Percentiles rank a stretch among this genome's conserved stretches.
Evolutionary conservation across 2,888 invertebrate species (phyloP).

Genomic region (Drosophila sordidapex): DNA sequence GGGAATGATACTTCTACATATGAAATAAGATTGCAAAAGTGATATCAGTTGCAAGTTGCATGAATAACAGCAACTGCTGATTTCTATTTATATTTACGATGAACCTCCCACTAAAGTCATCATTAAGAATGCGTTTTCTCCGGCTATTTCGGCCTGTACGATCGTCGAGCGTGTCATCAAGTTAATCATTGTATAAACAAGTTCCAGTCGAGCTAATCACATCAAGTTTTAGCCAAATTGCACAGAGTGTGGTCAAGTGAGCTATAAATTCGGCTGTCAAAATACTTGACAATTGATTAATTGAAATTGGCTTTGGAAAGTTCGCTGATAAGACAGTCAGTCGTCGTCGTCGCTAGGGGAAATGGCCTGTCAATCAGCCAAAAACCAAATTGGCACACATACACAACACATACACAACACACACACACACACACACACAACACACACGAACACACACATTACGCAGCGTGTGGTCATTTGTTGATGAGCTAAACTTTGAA

Average conservation of each 20-base stretch:
- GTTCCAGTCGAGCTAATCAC: conserved; percentile 30
- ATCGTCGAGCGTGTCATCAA: neutral
- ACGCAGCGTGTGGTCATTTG: conserved; percentile 64
- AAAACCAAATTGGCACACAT: conserved; percentile 46
- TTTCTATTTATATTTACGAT: neutral
- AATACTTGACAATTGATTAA: conserved; percentile 80
- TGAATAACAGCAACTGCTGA: neutral
- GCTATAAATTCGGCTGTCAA: conserved; percentile 79
- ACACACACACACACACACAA: conserved; percentile 22
- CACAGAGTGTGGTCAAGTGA: conserved; percentile 40
- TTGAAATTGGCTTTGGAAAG: conserved; percentile 78
- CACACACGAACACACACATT: conserved; percentile 21
- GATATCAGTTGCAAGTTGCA: neutral
- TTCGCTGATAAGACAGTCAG: conserved; percentile 63
- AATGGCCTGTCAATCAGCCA: conserved; percentile 73
- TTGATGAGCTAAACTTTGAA: conserved; percentile 76
- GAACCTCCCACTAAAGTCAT: neutral
- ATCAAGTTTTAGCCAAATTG: conserved; percentile 39
- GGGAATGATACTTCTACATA: conserved; percentile 29
- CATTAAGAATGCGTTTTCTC: too few species aligned
- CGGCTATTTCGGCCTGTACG: neutral
- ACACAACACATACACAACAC: conserved; percentile 4
- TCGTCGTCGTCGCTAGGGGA: conserved; percentile 44
- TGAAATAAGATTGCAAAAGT: neutral
- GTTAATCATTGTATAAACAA: conserved; percentile 14